Conservation (phyloP, 2,797 vertebrate species). For the Epinephelus awoara region DNA sequence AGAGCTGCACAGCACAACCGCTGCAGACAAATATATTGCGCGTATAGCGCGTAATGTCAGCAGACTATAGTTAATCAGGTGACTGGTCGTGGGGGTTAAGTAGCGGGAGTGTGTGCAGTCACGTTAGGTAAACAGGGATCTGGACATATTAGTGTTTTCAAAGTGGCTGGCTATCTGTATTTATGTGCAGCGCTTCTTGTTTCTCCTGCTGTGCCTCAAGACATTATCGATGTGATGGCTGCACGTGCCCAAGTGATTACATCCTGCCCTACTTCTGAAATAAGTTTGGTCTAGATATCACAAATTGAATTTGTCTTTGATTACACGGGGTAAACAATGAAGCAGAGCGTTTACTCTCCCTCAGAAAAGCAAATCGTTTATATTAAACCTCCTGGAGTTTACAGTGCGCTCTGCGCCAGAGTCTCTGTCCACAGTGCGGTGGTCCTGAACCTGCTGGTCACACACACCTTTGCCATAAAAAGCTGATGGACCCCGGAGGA, state of each 20-base stretch:
- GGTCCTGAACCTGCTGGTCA: constrained; percentile 52
- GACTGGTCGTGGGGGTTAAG: constrained; percentile 38
- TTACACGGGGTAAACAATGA: not conserved
- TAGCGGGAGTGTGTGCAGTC: constrained; percentile 21
- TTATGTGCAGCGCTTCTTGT: constrained; percentile 10
- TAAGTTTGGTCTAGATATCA: constrained; percentile 25
- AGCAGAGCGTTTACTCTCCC: not conserved
- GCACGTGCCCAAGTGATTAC: constrained; percentile 39
- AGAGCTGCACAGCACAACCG: constrained; percentile 37
- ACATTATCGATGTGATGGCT: constrained; percentile 25
- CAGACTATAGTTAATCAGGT: constrained; percentile 42
- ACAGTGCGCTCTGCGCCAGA: constrained; percentile 23
- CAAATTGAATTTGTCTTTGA: not conserved
- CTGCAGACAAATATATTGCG: constrained; percentile 50
- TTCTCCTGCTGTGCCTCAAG: constrained; percentile 10
- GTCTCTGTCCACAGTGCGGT: constrained; percentile 57
- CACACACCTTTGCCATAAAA: not conserved
- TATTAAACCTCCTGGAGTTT: not conserved
- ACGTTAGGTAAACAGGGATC: constrained; percentile 23
- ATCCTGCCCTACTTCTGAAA: constrained; percentile 61
- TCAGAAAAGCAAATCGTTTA: not conserved
- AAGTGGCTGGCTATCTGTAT: constrained; percentile 16
- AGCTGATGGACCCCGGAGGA: not conserved
- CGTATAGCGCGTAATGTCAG: constrained; percentile 41
- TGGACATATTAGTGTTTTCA: constrained; percentile 22